A percentile compares a stretch with the other conserved stretches of the same genome.
Conservation (phyloP, 1,140 invertebrate species). For the Drosophila yakuba region DNA sequence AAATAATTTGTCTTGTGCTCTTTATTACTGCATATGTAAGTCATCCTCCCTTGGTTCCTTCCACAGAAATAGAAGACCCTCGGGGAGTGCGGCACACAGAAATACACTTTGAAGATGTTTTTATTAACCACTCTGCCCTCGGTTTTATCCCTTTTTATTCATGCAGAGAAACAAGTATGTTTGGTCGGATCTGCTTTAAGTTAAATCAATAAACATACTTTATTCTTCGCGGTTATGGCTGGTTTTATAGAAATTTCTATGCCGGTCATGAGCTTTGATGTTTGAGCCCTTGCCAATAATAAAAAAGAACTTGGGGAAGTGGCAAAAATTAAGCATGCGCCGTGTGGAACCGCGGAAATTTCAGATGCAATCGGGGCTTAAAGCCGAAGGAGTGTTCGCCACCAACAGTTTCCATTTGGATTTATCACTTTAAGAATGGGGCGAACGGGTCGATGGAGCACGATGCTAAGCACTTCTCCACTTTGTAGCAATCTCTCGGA, state of each 20-base stretch:
- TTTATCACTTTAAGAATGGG: conserved; percentile 16
- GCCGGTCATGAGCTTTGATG: conserved; percentile 25
- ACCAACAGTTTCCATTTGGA: not conserved
- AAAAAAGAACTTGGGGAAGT: conserved; percentile 7
- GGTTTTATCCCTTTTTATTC: conserved; percentile 17
- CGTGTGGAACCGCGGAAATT: conserved; percentile 18
- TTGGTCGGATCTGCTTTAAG: not conserved
- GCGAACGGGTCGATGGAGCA: not conserved
- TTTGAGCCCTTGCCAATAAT: conserved; percentile 10
- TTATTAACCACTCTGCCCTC: conserved; percentile 7
- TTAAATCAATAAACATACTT: conserved; percentile 27
- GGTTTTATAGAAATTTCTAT: conserved; percentile 13
- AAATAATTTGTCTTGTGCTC: conserved; percentile 7
- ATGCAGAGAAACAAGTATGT: conserved; percentile 8
- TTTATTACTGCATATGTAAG: not conserved
- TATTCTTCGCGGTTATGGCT: not conserved
- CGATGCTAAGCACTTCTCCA: conserved; percentile 14
- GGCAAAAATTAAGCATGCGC: conserved; percentile 15
- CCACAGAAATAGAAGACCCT: conserved; percentile 8
- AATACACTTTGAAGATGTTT: conserved; percentile 42
- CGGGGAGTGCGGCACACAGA: conserved; percentile 10
- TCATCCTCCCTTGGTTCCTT: not conserved
- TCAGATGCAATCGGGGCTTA: not conserved
- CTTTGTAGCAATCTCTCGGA: conserved; percentile 29
- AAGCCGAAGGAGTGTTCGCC: not conserved